Evolutionary conservation across 2,888 invertebrate genomes (phyloP).

Genomic region (Sinelater perroti): DNA sequence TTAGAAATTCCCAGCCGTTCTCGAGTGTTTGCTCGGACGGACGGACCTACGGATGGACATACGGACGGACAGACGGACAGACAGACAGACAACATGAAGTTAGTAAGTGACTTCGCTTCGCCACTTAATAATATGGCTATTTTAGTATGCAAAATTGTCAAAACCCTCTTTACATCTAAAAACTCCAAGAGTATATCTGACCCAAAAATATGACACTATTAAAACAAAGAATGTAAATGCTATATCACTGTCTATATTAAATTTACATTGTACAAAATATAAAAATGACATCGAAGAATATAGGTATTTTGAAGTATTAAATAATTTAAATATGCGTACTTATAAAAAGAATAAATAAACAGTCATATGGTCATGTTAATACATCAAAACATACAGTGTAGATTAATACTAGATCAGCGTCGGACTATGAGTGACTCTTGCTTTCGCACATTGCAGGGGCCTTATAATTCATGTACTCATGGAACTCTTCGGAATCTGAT

Average conservation of each 20-base stretch:
- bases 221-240: constrained; percentile 4
- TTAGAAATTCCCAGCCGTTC: too few species aligned
- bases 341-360: constrained; percentile 36
- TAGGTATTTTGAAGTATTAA: constrained; percentile 17
- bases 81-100: too few species aligned
- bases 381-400: constrained; percentile 18
- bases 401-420: constrained; percentile 1
- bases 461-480: constrained; percentile 55
- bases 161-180: too few species aligned
- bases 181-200: too few species aligned
- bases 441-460: too few species aligned
- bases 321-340: constrained; percentile 27
- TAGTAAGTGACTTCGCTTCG: too few species aligned
- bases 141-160: too few species aligned
- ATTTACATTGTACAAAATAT: constrained; percentile 28
- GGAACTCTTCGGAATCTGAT: constrained; percentile 37
- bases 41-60: too few species aligned
- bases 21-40: too few species aligned
- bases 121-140: too few species aligned
- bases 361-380: constrained; percentile 30
- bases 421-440: constrained; percentile 7
- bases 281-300: constrained; percentile 32
- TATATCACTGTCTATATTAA: constrained; percentile 8
- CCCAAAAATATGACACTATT: too few species aligned
- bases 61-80: too few species aligned